phyloP scores from a whole-genome alignment of 2,888 invertebrate genomes.

The Leptinotarsa juncta region DNA sequence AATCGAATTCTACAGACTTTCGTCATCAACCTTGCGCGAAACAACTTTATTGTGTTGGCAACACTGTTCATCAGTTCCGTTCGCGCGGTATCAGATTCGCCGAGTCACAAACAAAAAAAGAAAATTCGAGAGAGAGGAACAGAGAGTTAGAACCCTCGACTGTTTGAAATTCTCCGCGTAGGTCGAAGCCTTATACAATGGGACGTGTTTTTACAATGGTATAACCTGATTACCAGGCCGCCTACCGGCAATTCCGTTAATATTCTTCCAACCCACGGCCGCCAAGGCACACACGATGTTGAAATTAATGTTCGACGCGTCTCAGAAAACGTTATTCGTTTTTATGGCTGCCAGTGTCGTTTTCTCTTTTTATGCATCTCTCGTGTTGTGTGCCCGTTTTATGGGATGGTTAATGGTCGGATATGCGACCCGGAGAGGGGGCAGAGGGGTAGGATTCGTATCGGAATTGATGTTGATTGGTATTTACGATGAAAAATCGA shows the following conservation, averaged over 20 bases:
- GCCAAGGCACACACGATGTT: constrained; percentile 38
- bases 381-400: constrained; percentile 14
- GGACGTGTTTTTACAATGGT: constrained; percentile 43
- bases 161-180: constrained; percentile 19
- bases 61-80: not conserved
- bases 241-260: constrained; percentile 43
- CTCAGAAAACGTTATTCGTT: constrained; percentile 38
- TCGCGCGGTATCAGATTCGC: not conserved
- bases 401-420: constrained; percentile 17
- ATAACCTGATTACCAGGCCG: constrained; percentile 44
- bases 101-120: not conserved
- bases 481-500: constrained; percentile 18
- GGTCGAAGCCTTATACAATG: constrained; percentile 41
- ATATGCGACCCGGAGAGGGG: not conserved
- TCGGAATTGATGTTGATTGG: constrained; percentile 22
- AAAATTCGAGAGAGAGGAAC: not conserved
- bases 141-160: constrained; percentile 1
- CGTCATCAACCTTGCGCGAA: too few relatives aligned
- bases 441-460: not conserved
- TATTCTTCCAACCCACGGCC: constrained; percentile 34
- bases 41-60: too few relatives aligned
- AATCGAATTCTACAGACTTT: too few relatives aligned
- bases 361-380: constrained; percentile 12
- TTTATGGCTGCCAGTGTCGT: constrained; percentile 23
- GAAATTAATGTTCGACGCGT: constrained; percentile 38